Evolutionary conservation across 2,113 vertebrate species (phyloP), one percentile per base, ranked within the genome.

Genomic region (Paradoxurus hermaphroditus): DNA sequence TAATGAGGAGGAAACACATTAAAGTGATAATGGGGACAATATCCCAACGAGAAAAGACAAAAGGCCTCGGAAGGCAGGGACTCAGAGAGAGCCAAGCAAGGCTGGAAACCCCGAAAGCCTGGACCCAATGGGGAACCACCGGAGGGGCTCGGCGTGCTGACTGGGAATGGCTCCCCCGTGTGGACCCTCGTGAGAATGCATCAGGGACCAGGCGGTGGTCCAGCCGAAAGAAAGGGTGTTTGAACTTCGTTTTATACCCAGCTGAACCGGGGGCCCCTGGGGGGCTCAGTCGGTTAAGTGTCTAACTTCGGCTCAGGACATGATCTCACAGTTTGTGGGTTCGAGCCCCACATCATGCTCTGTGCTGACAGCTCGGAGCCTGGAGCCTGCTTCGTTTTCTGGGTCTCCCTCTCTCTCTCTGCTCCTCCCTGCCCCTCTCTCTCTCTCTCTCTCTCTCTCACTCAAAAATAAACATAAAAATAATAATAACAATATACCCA

Each of bases 121-220:
- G 68, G 68, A 5, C 67, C n/a, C 1, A 18, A 21, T 0, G 67
- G 67, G 11, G 15, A 21, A 36, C 68, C 21, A 1, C 36, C 0
- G 68, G 4, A 12, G 11, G 70, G 36, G n/a, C 31, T 34, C n/a
- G 34, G 68, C 8, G 19, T 0, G 68, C n/a, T 5, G 68, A 12
- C 68, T 10, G 10, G 5, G 70, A 23, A 7, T 12, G 21, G 70
- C 36, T 25, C 16, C 67, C 70, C 36, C 2, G 21, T 72, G 70
- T 13, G 36, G 70, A 72, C 70, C 11, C 36, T 25, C 19, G 2
- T 25, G 70, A 41, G 70, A 72, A 39, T 67, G 31, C 36, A 41
- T 23, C 36, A 12, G 56, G 0, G n/a, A 13, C 39, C 49, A 0
- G 3, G 68, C 9, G 12, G 36, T 27, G 12, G 12, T 16, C 51